Evolutionary conservation across 2,888 invertebrate genomes (phyloP).

Genomic region (Drosophila multiciliata): DNA sequence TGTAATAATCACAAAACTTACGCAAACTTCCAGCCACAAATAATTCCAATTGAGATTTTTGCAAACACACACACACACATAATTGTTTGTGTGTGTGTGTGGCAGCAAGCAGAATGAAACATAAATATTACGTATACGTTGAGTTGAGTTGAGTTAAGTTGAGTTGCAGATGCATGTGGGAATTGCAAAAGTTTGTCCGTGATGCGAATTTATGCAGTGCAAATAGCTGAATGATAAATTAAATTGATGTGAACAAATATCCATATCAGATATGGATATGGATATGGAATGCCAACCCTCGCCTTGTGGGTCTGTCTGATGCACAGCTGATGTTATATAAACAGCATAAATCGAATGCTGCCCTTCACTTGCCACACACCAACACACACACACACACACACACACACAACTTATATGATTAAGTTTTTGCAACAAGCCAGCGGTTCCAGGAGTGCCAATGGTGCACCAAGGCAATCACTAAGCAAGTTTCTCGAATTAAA

Average conservation of each 20-base stretch:
- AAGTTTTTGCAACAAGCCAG: conserved; percentile 54
- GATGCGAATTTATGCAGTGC: conserved; percentile 32
- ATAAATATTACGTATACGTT: conserved; percentile 76
- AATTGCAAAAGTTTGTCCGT: conserved; percentile 66
- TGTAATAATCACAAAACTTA: conserved; percentile 58
- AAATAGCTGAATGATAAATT: conserved; percentile 69
- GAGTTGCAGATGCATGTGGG: conserved; percentile 53
- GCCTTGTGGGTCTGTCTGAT: neutral
- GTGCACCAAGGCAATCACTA: conserved; percentile 47
- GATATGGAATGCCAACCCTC: neutral
- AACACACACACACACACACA: too few species aligned
- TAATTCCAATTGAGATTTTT: conserved; percentile 59
- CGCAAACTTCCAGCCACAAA: conserved; percentile 43
- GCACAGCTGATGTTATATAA: conserved; percentile 40
- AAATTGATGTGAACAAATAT: conserved; percentile 62
- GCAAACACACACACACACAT: conserved; percentile 34
- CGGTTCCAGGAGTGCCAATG: conserved; percentile 4
- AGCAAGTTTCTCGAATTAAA: conserved; percentile 69
- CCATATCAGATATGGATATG: neutral
- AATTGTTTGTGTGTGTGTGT: conserved; percentile 68
- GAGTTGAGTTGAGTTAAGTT: neutral
- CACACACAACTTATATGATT: conserved; percentile 51
- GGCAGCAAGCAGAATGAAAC: conserved; percentile 64
- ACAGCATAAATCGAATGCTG: conserved; percentile 56
- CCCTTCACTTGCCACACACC: neutral